Evolutionary conservation across 2,888 invertebrate genomes (phyloP), one percentile per base, ranked within the genome.

Genomic region (Tetrapedia diversipes): DNA sequence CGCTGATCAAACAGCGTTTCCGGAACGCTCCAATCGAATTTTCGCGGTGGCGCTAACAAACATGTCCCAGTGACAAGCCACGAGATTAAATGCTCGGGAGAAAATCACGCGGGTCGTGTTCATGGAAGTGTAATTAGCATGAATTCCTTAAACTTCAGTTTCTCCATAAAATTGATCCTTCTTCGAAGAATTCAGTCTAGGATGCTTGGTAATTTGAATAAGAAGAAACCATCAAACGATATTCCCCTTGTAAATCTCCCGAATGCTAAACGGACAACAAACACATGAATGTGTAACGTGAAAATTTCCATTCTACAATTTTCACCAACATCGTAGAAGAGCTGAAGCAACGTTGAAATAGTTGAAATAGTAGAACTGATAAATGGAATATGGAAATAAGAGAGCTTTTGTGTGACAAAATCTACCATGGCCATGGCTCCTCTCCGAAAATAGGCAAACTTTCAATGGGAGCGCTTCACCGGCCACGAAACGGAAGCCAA

Each of bases 1-100:
- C 27, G 45, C n/a, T 34, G 51, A 43, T 53, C 51, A 61, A 61
- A 61, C 41, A 51, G 19, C 51, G 51, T 53, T 61, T 34, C 41
- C 11, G 34, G 19, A 24, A 41, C n/a, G 19, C 7, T 16, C 19
- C 63, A 53, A 43, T 29, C 53, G 53, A 63, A 45, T 69, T 69
- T 69, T 43, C 43, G 24, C 22, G 10, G n/a, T 2, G 27, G 3
- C n/a, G 4, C n/a, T 47, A 59, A 59, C 29, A 16, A 59, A 67
- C 49, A n/a, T 19, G n/a, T n/a, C 47, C 0, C 32, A 22, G 32
- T 39, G 49, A 39, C 49, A 8, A 57, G 10, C 29, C 34, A 4
- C 41, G 49, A 27, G n/a, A 66, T 45, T 32, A n/a, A n/a, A n/a
- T 11, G 3, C 8, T 24, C 39, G 56, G n/a, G 39, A 56, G 10